These are phyloP conservation scores for Eulimnadia texana DNA, from an alignment of 1,140 invertebrate species.

Conservation along the genomic window DNA sequence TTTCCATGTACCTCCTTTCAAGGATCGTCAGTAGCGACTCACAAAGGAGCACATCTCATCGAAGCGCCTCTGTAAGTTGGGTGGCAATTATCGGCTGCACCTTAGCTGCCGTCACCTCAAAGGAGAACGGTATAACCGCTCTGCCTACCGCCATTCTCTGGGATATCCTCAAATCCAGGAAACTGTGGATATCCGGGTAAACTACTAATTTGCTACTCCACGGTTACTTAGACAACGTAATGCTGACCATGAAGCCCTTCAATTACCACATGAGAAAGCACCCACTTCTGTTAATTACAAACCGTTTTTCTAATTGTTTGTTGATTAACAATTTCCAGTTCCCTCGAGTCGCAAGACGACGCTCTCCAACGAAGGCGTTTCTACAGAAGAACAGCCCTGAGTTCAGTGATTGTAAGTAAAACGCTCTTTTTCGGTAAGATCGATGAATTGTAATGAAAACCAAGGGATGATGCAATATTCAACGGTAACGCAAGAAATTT, in stretches of 20 bases:
- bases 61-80: slow-evolving; percentile 21
- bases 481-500: no score
- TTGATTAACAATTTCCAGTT: not conserved
- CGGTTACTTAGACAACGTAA: not conserved
- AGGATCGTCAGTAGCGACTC: not conserved
- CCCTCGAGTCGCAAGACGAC: not conserved
- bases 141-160: slow-evolving; percentile 54
- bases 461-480: no score
- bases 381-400: not conserved
- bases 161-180: slow-evolving; percentile 54
- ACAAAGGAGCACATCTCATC: not conserved
- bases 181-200: not conserved
- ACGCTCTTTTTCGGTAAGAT: no score
- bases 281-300: not conserved
- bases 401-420: no score
- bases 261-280: no score
- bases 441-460: no score
- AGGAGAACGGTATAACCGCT: slow-evolving; percentile 80
- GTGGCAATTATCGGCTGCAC: slow-evolving; percentile 52
- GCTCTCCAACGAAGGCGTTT: not conserved
- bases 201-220: not conserved
- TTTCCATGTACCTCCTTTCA: no score
- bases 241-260: not conserved
- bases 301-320: not conserved
- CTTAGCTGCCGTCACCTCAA: slow-evolving; percentile 34